Evolutionary conservation across 2,113 vertebrate genomes (phyloP), one percentile per base, ranked within the genome.

Genomic region (Saguinus imperator): DNA sequence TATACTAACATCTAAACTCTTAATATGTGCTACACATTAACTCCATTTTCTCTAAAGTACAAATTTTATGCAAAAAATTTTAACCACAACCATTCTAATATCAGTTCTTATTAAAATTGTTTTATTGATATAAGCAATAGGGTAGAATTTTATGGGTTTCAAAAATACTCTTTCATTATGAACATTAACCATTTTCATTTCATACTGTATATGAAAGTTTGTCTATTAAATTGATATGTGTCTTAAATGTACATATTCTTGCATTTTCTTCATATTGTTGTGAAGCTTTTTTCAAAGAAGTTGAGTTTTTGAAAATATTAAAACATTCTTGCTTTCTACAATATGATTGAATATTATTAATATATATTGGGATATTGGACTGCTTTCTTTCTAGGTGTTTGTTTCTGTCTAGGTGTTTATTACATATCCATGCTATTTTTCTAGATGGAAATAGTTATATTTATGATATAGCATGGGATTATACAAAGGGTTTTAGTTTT

Each of bases 171-270:
- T 68, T 91, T 89, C 12, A 61, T 93, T 68, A 90, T 87, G 32
- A 93, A 68, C 23, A 50, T 12, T 23, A 58, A 85, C 45, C 27
- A 72, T 57, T 87, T 97, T 89, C 50, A 96, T 76, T 75, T 82
- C 7, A 20, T 45, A 37, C 82, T 86, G 79, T 85, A 68, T 37
- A 72, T 40, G 21, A 73, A 91, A 68, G 1, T 89, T 90, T 91
- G 11, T 45, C 14, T 76, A 48, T 87, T 85, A 35, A 91, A 48
- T 81, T 23, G 16, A 43, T 89, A 43, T 79, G 57, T 72, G 57
- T 89, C 9, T 93, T 89, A 21, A 84, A 35, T 77, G 35, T 21
- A 29, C 50, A 21, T 43, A 75, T 70, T 94, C 11, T 80, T n/a
- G 48, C 4, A 76, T 43, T 88, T 92, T 97, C 35, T 83, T 87